Conservation (phyloP, 2,888 invertebrate species). For the Colletes collaris region DNA sequence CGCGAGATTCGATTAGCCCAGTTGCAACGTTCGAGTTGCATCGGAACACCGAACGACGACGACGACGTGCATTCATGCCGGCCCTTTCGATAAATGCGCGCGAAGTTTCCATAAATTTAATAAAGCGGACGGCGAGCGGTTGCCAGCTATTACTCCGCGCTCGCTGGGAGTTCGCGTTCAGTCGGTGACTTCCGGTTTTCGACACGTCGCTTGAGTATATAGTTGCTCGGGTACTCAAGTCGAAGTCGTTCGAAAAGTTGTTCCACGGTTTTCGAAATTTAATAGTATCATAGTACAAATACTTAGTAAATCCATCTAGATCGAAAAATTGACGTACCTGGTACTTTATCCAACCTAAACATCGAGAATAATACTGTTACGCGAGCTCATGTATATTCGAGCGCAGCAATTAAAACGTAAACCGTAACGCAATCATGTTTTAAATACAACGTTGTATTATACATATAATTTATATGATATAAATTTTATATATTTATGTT, state of each 20-base stretch:
- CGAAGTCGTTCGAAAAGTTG: not conserved
- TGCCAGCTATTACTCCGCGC: conserved; percentile 4
- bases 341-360: too few species aligned
- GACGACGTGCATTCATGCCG: conserved; percentile 50
- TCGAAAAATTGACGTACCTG: too few species aligned
- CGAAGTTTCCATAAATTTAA: conserved; percentile 49
- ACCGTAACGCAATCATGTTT: too few species aligned
- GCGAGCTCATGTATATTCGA: too few species aligned
- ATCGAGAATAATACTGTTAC: too few species aligned
- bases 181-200: not conserved
- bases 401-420: too few species aligned
- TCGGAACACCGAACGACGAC: conserved; percentile 57
- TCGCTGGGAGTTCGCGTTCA: not conserved
- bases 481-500: too few species aligned
- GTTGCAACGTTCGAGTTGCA: conserved; percentile 59
- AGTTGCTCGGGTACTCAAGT: not conserved
- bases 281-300: too few species aligned
- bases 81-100: conserved; percentile 34
- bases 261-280: not conserved
- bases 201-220: not conserved
- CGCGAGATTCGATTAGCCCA: conserved; percentile 68
- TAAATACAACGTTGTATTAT: too few species aligned
- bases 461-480: too few species aligned
- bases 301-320: too few species aligned
- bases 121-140: conserved; percentile 25